Conservation (phyloP, 2,797 vertebrate species). For the Columba guinea region DNA sequence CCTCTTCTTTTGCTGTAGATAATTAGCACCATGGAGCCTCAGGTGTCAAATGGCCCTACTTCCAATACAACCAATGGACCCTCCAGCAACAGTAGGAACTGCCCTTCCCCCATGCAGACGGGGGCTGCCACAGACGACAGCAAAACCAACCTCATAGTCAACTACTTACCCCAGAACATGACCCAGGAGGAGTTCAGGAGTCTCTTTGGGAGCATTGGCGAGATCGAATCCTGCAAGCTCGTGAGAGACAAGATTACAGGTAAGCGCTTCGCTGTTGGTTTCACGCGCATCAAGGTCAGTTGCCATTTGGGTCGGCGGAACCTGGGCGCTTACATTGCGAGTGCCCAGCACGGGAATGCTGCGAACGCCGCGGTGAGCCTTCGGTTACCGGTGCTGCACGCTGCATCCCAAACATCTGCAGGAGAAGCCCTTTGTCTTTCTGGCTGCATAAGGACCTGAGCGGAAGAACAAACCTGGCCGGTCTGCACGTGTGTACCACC, state of each 20-base stretch:
- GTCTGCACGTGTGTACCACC: accelerated
- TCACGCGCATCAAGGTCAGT: neutral
- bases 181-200: slow-evolving; percentile 99
- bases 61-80: slow-evolving; percentile 96
- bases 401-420: neutral
- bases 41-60: slow-evolving; percentile 98
- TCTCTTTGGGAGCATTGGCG: slow-evolving; percentile 99
- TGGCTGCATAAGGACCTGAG: accelerated
- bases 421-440: neutral
- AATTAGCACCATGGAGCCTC: slow-evolving; percentile 99
- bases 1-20: slow-evolving; percentile 82
- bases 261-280: slow-evolving; percentile 42
- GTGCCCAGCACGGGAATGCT: neutral
- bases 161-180: slow-evolving; percentile 99
- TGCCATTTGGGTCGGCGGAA: neutral
- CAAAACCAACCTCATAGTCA: slow-evolving; percentile 99
- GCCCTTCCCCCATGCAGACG: slow-evolving; percentile 99
- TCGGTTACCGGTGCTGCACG: neutral
- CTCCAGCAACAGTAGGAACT: slow-evolving; percentile 97
- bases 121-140: slow-evolving; percentile 96
- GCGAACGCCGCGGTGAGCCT: neutral
- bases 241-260: slow-evolving; percentile 99
- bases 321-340: neutral
- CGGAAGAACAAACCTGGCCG: accelerated
- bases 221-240: slow-evolving; percentile 99